phyloP scores from a whole-genome alignment of 53 echinoderm and acorn worm species.

The Stichopus horrens region DNA sequence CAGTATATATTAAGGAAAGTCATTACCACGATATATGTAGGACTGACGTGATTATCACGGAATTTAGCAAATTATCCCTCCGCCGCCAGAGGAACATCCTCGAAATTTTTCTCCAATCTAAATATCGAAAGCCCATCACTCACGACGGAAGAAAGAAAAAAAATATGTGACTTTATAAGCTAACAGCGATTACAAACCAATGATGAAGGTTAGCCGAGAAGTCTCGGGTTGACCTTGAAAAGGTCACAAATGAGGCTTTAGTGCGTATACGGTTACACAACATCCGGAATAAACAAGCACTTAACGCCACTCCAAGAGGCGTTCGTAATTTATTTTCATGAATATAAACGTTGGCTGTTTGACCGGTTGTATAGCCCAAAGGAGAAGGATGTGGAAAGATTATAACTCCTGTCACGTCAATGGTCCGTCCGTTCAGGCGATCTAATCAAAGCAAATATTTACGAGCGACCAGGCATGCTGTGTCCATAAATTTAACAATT shows the following conservation, averaged over 20 bases:
- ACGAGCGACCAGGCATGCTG: neutral
- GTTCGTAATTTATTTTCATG: neutral
- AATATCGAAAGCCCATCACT: neutral
- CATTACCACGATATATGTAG: too few species aligned
- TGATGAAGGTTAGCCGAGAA: neutral
- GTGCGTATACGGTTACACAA: neutral
- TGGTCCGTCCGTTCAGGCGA: neutral
- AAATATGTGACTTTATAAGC: neutral
- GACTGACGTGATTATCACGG: too few species aligned
- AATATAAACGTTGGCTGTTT: neutral
- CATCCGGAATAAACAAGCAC: neutral
- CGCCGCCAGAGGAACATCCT: neutral
- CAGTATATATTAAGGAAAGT: too few species aligned
- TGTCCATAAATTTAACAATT: neutral
- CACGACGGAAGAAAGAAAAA: neutral
- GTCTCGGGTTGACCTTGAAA: neutral
- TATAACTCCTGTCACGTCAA: neutral
- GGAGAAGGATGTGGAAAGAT: neutral
- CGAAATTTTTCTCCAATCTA: neutral
- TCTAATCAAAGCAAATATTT: neutral
- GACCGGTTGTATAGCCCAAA: neutral
- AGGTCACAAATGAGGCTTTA: neutral
- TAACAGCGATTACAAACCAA: neutral
- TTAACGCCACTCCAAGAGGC: neutral
- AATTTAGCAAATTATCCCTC: neutral